A percentile compares a stretch with the other conserved stretches of the same genome.
phyloP scores from a whole-genome alignment of 2,797 vertebrate genomes.

The Leptoclinus maculatus region DNA sequence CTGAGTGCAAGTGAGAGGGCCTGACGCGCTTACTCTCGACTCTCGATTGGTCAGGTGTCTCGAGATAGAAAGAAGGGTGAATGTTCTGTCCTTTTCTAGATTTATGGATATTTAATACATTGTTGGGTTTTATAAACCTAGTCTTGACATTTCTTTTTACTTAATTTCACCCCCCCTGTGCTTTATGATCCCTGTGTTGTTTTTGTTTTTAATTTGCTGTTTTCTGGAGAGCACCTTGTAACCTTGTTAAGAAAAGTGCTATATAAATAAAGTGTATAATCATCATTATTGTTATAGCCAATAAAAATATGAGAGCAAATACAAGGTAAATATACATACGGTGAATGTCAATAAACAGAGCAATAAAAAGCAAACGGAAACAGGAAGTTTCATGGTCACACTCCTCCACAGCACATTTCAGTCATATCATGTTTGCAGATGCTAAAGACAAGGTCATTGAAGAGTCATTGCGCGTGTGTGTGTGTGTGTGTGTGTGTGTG shows the following conservation, averaged over 20 bases:
- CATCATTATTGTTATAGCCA: neutral
- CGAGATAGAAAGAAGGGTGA: neutral
- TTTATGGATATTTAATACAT: constrained; percentile 1
- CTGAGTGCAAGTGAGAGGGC: neutral
- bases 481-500: constrained; percentile 25
- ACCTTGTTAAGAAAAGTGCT: constrained; percentile 6
- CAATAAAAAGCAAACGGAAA: constrained; percentile 26
- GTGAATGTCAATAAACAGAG: constrained; percentile 9
- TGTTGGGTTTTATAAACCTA: neutral
- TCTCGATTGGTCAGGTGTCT: neutral
- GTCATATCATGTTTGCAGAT: constrained; percentile 69
- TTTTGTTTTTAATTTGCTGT: neutral
- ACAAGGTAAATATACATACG: constrained; percentile 14
- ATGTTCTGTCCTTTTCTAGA: neutral
- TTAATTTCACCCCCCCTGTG: neutral
- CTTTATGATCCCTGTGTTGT: neutral
- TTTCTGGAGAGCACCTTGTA: neutral
- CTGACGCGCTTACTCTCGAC: neutral
- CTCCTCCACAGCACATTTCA: constrained; percentile 61
- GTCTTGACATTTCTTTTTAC: neutral
- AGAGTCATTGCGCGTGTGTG: constrained; percentile 37
- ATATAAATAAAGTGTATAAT: neutral
- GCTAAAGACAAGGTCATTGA: constrained; percentile 71
- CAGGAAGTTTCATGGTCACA: constrained; percentile 40
- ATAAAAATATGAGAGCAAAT: constrained; percentile 14